Evolutionary conservation across 1,140 invertebrate genomes (phyloP).

Genomic region (Pararge aegeria): DNA sequence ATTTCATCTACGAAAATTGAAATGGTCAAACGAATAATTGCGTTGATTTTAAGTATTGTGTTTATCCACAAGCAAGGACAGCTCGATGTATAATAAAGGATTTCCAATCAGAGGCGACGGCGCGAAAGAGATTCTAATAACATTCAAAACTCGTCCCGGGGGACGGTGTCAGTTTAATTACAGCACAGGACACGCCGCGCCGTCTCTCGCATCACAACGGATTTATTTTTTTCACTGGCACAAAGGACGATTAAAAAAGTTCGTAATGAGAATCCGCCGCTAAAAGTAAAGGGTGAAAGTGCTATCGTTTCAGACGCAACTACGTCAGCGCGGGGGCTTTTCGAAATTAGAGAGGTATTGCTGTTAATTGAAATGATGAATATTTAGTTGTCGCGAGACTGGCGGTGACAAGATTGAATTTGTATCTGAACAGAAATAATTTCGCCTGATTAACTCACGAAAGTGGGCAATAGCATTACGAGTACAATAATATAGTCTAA

Average conservation of each 20-base stretch:
- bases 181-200: constrained; percentile 50
- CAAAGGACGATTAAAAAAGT: constrained; percentile 79
- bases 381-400: constrained; percentile 15
- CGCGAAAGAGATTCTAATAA: constrained; percentile 77
- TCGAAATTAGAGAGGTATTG: constrained; percentile 25
- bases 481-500: too few relatives aligned
- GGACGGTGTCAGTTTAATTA: constrained; percentile 77
- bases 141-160: constrained; percentile 75
- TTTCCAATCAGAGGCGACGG: constrained; percentile 71
- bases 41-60: too few relatives aligned
- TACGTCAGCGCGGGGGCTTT: constrained; percentile 16
- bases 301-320: constrained; percentile 36
- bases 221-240: constrained; percentile 72
- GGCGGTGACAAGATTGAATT: constrained; percentile 18
- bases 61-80: constrained; percentile 1
- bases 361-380: constrained; percentile 32
- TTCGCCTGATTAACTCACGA: background rate
- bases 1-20: too few relatives aligned
- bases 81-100: constrained; percentile 38
- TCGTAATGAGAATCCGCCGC: constrained; percentile 68
- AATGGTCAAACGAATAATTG: too few relatives aligned
- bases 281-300: constrained; percentile 65
- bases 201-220: constrained; percentile 62
- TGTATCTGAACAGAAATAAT: background rate
- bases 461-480: too few relatives aligned